Base-by-base conservation (phyloP, 1,140 invertebrate genomes). In the Apis laboriosa region DNA sequence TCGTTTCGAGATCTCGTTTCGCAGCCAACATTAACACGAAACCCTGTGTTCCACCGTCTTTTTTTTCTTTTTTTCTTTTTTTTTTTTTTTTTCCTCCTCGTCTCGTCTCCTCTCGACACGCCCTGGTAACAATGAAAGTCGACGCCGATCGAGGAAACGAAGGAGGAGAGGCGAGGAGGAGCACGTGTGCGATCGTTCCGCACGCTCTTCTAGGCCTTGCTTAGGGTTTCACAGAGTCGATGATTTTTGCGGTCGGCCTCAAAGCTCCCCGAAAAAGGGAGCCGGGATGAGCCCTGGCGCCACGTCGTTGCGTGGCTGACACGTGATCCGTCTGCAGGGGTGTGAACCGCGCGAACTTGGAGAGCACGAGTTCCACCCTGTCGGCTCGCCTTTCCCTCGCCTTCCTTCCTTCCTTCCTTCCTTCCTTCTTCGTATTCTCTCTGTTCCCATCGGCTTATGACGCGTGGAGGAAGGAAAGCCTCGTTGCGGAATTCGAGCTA, bases 321-420 rank as follows among this genome's bases (percentile, higher is more conserved):
- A 94, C 90, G 92, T 91, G 92, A 94, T 93, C 91, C 89, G 92
- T 92, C 90, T 91, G 88, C 88, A 84, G 89, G 92, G 92, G 92
- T 93, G 93, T 93, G 90, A 94, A 88, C 84, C 84, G 72, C 77
- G 83, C 76, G 63, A 78, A 43, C 9, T 34, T 12, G 21, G 34
- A 43, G 34, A 64, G 15, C 70, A 70, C 84, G 77, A 71, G 72
- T 70, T 77, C 58, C 63, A 70, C 79, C 43, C 13, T 56, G 71
- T 64, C 51, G 24, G 34, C 11, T 21, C 66, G 58, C 61, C 73
- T 55, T 28, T 78, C 70, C 11, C 51, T 19, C 28, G 56, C 70
- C 51, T 63, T 71, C 17, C 58, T 21, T 1, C 0, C 53, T 17
- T 43, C n/a, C 17, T 21, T 21, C 43, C 9, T 19, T 34, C 43